Base-by-base conservation (phyloP, 2,888 invertebrate genomes). In the Synergus japonicus region DNA sequence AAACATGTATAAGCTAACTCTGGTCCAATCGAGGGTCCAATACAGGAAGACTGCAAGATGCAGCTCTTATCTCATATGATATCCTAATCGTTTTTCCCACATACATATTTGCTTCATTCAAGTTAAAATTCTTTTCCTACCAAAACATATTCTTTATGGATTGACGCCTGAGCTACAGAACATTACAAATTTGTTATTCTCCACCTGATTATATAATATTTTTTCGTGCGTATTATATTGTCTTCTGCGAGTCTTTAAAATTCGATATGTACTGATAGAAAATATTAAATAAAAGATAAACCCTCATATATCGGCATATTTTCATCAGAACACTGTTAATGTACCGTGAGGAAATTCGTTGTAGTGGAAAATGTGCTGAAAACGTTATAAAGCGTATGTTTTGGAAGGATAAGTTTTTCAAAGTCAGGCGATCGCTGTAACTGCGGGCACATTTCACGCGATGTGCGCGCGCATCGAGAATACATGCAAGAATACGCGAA, bases 401-500 rank as follows among this genome's bases (percentile, higher is more conserved):
- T 22, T n/a, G 54, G 37, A 49, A 54, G 69, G 49, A 49, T 13
- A 73, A 73, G 49, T 73, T 73, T 73, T 73, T 73, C 54, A 37
- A 73, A 69, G 73, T 29, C 15, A 37, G 29, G 46, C 73, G 37
- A 37, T 54, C 37, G 54, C 73, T 4, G 29, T n/a, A 49, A 37
- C 54, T 54, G n/a, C 46, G 73, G 73, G 73, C 54, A n/a, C 54
- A 73, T 73, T 73, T 73, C 73, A 73, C 54, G 54, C 37, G 73
- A 73, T 41, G 73, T 73, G 73, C 73, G 73, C 73, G 73, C 73
- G 73, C 73, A 73, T 4, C 73, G 49, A n/a, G 54, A 73, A 49
- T 22, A 54, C 54, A 73, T 73, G 73, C 49, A 54, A 54, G 73
- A 29, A 29, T 29, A 54, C 54, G n/a, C 54, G 49, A 73, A 73